Evolutionary conservation across 2,797 vertebrate species (phyloP).

Genomic region (Loris lydekkerianus): DNA sequence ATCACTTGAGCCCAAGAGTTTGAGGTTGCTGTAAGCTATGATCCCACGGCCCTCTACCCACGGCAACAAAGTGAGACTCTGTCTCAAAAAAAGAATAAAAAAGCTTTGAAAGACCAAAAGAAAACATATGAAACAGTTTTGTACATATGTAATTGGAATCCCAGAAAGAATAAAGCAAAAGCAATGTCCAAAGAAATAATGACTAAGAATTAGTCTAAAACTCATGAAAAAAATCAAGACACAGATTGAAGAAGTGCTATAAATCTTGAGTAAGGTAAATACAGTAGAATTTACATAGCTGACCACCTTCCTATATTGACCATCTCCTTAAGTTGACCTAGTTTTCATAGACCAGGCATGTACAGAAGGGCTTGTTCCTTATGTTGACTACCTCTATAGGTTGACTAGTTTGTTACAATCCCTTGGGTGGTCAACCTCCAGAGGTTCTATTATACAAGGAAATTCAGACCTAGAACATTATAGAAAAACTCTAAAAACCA

Average conservation of each 20-base stretch:
- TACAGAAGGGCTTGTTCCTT: no score
- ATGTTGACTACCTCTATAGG: no score
- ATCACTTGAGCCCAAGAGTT: no score
- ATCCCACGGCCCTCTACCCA: no score
- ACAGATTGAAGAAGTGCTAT: not conserved
- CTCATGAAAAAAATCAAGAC: not conserved
- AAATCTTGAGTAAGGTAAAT: not conserved
- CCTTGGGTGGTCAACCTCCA: no score
- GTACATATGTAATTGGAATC: not conserved
- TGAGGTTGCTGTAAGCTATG: no score
- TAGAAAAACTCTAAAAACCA: not conserved
- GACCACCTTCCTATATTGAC: no score
- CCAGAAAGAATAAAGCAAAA: not conserved
- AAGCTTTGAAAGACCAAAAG: not conserved
- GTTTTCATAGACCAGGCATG: no score
- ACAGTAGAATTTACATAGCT: no score
- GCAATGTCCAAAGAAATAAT: not conserved
- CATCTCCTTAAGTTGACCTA: no score
- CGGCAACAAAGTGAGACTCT: no score
- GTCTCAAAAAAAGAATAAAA: not conserved
- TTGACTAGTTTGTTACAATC: no score
- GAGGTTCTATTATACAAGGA: not conserved
- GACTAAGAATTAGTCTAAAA: not conserved
- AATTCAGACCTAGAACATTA: not conserved
- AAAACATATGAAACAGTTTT: not conserved